Conservation (phyloP, 2,888 invertebrate species). For the Agrotis clavis region DNA sequence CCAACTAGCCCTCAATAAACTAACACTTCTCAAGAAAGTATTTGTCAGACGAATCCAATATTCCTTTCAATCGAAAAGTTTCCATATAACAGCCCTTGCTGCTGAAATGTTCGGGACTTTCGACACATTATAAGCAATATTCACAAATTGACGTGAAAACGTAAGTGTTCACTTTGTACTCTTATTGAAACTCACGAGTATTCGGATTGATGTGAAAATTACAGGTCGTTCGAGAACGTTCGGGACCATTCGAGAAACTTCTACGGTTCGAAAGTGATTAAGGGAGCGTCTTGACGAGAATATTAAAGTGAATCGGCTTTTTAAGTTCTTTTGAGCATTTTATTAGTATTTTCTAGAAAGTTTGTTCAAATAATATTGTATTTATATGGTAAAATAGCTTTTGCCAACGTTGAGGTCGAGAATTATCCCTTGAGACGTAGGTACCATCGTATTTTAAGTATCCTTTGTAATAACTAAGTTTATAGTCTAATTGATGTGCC, state of each 20-base stretch:
- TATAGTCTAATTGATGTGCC: no score
- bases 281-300: slow-evolving; percentile 8
- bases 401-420: no score
- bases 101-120: neutral
- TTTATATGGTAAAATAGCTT: neutral
- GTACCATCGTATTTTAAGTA: no score
- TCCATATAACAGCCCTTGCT: slow-evolving; percentile 10
- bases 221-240: slow-evolving; percentile 13
- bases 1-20: neutral
- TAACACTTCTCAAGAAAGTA: neutral
- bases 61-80: slow-evolving; percentile 31
- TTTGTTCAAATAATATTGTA: neutral
- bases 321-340: neutral
- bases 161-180: slow-evolving; percentile 35
- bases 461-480: no score
- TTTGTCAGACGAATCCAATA: slow-evolving; percentile 17
- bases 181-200: slow-evolving; percentile 34
- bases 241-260: slow-evolving; percentile 17
- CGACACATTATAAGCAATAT: slow-evolving; percentile 40
- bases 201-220: slow-evolving; percentile 45
- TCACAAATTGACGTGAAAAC: slow-evolving; percentile 36
- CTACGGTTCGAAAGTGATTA: slow-evolving; percentile 23
- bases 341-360: slow-evolving; percentile 7
- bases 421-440: no score
- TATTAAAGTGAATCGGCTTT: slow-evolving; percentile 17